These are phyloP conservation scores for Anoplopoma fimbria DNA, from an alignment of 2,113 vertebrate species.

Conservation along the genomic window DNA sequence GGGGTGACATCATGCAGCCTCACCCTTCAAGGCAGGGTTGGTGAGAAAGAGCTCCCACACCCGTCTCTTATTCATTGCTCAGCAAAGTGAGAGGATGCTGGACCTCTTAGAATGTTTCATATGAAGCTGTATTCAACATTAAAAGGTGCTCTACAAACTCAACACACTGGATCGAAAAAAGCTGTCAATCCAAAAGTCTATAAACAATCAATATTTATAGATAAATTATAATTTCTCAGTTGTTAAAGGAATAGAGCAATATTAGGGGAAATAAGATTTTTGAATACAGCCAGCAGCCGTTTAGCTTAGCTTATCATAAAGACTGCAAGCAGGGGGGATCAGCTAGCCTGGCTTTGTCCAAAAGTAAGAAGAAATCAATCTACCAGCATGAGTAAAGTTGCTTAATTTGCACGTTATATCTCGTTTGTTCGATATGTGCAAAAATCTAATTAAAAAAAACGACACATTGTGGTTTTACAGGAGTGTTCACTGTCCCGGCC, in stretches of 20 bases:
- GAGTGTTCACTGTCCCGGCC: too few relatives aligned
- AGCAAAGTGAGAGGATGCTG: conserved; percentile 48
- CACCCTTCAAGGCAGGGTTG: conserved; percentile 52
- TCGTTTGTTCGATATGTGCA: not conserved
- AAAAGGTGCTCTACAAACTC: not conserved
- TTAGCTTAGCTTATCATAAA: not conserved
- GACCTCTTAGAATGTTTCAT: conserved; percentile 23
- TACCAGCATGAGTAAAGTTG: not conserved
- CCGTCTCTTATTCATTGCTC: conserved; percentile 64
- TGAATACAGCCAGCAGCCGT: not conserved
- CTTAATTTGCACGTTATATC: not conserved
- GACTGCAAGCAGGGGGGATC: too few relatives aligned
- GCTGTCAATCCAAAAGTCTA: not conserved
- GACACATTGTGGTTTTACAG: not conserved
- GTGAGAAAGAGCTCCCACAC: conserved; percentile 70
- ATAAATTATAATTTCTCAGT: not conserved
- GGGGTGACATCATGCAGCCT: conserved; percentile 81
- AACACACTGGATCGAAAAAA: not conserved
- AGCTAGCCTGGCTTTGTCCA: too few relatives aligned
- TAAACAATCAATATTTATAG: not conserved
- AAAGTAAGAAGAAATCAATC: too few relatives aligned
- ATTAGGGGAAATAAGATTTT: not conserved
- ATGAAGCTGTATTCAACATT: conserved; percentile 4
- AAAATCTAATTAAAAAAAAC: not conserved
- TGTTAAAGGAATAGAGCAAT: not conserved